Evolutionary conservation across 2,888 invertebrate species (phyloP), one percentile per base, ranked within the genome.

Genomic region (Xylota sylvarum): DNA sequence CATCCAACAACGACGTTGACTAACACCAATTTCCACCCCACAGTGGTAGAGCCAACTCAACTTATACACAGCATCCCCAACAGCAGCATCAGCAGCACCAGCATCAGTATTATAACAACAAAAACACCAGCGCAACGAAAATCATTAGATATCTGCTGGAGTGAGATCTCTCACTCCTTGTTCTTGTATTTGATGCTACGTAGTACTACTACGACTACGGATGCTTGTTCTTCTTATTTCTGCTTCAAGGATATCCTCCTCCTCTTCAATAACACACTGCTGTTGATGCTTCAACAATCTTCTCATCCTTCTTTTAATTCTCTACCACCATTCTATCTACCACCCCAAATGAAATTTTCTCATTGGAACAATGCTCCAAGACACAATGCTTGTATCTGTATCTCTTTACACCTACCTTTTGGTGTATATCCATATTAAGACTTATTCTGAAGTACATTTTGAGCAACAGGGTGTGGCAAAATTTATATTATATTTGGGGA

Each of bases 241-340:
- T 35, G 72, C 81, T 86, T 82, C 82, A 86, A 86, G 86, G 86
- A 86, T 86, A 86, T 82, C 77, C 83, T 74, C 58, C 73, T 46
- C 43, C 72, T 64, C 81, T 76, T 70, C 69, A 73, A 62, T 69
- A 77, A 73, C 62, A 77, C 77, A 62, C 77, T 86, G 82, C 55
- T 65, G 85, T 79, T 72, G 81, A 77, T 81, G 81, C 85, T 86
- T 82, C 55, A 86, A 81, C 81, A 82, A 67, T 77, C 55, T 70
- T 73, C 72, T 73, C 82, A 67, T 77, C 72, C 77, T 48, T 69
- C 40, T 35, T 65, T 62, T 52, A 19, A 50, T 37, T 40, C 43
- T 32, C 23, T 7, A 17, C 62, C 64, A 23, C 48, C 30, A 58
- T 19, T 14, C 37, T 32, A 12, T 7, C 55, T 12, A 17, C 46